Conservation (phyloP, 2,888 invertebrate species). For the Andricus quercusramuli region DNA sequence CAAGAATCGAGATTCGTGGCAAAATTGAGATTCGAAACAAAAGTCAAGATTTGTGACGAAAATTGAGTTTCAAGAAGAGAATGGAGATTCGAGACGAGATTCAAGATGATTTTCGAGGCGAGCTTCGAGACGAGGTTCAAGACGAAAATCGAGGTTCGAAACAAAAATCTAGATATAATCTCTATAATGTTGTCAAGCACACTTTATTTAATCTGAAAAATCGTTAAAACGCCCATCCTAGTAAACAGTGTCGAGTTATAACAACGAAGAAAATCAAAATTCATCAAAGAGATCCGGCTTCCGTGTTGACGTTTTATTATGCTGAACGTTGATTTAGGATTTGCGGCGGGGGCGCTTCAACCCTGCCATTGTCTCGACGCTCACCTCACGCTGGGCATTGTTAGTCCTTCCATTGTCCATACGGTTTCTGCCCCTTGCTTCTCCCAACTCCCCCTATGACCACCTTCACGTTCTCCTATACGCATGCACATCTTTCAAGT, state of each 20-base stretch:
- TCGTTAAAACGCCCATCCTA: neutral
- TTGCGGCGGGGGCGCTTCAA: constrained; percentile 65
- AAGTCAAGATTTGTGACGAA: no score
- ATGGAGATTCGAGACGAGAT: no score
- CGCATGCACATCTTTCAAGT: constrained; percentile 25
- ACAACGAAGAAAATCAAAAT: constrained; percentile 67
- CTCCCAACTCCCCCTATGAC: neutral
- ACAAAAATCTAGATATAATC: no score
- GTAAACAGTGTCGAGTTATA: neutral
- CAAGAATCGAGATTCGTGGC: no score
- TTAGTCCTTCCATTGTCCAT: constrained; percentile 73
- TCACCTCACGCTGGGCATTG: constrained; percentile 73
- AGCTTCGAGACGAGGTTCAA: no score
- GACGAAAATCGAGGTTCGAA: no score
- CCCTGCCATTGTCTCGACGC: constrained; percentile 72
- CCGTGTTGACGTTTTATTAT: constrained; percentile 71
- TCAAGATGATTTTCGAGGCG: no score
- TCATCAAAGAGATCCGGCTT: constrained; percentile 66
- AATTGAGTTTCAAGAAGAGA: no score
- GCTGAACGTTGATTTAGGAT: constrained; percentile 75
- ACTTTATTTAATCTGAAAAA: neutral
- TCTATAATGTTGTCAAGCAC: no score
- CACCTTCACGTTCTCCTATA: constrained; percentile 12
- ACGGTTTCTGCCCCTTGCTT: constrained; percentile 4
- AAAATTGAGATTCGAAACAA: no score